Conservation (phyloP, 2,888 invertebrate genomes). For the Xylophagus ater region DNA sequence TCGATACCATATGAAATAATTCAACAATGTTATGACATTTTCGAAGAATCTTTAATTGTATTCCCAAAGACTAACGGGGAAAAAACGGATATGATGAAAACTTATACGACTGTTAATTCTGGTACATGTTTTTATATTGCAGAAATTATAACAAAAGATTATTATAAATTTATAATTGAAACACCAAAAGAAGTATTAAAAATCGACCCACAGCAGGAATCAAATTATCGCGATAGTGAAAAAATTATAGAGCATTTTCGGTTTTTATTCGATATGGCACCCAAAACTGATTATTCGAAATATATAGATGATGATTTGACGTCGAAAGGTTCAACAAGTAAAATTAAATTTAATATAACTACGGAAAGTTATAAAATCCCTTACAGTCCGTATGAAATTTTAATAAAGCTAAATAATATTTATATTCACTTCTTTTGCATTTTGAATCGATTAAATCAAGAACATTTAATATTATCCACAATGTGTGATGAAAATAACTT, state of each 20-base stretch:
- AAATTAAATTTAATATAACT: conserved; percentile 33
- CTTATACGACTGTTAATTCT: conserved; percentile 37
- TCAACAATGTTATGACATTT: conserved; percentile 24
- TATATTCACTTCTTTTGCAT: conserved; percentile 36
- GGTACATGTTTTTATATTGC: conserved; percentile 42
- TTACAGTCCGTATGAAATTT: conserved; percentile 30
- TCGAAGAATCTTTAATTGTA: conserved; percentile 18
- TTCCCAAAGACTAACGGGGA: conserved; percentile 17
- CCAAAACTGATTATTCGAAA: conserved; percentile 34
- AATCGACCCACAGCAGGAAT: conserved; percentile 29
- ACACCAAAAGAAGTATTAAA: conserved; percentile 33
- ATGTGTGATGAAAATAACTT: conserved; percentile 18
- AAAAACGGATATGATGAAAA: conserved; percentile 17
- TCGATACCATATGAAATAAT: conserved; percentile 27
- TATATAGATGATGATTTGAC: conserved; percentile 25
- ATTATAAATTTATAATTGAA: conserved; percentile 23
- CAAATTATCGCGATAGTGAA: conserved; percentile 25
- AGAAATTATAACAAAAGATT: conserved; percentile 39
- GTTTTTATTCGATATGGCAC: conserved; percentile 32
- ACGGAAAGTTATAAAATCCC: conserved; percentile 31
- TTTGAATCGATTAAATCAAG: conserved; percentile 26
- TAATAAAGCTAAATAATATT: conserved; percentile 30
- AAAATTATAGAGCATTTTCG: conserved; percentile 35
- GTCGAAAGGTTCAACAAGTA: conserved; percentile 1
- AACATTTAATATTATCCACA: conserved; percentile 24